Evolutionary conservation across 2,797 vertebrate species (phyloP).

Genomic region (Orestias chungarensis): DNA sequence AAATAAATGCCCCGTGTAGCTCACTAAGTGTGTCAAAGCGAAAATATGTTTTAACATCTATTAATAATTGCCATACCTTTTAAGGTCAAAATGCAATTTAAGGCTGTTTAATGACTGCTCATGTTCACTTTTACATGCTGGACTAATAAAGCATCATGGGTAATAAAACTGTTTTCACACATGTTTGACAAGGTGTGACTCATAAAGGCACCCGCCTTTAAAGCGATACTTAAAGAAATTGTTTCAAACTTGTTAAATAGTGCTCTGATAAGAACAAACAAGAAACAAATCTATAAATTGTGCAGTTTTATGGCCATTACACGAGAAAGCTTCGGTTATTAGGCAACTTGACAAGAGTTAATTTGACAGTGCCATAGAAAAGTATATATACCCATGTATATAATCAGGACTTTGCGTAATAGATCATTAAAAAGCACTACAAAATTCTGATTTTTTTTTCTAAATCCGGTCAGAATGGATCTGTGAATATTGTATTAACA

Average conservation of each 20-base stretch:
- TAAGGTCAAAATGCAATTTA: conserved; percentile 63
- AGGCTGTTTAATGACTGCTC: conserved; percentile 61
- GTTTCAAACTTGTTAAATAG: conserved; percentile 33
- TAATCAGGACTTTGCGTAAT: neutral
- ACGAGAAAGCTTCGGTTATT: too few relatives aligned
- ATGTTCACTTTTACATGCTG: conserved; percentile 62
- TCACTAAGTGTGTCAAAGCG: conserved; percentile 42
- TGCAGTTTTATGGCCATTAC: conserved; percentile 23
- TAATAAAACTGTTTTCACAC: conserved; percentile 70
- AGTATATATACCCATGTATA: neutral
- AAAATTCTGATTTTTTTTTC: too few relatives aligned
- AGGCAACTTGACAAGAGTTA: neutral
- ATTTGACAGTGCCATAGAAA: neutral
- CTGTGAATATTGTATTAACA: neutral
- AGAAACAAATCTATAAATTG: conserved; percentile 27
- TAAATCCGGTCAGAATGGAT: neutral
- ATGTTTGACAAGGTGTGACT: conserved; percentile 59
- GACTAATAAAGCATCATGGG: conserved; percentile 68
- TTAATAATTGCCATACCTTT: conserved; percentile 55
- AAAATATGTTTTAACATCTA: conserved; percentile 37
- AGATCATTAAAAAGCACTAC: neutral
- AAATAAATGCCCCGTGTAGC: conserved; percentile 22
- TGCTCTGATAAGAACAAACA: conserved; percentile 26
- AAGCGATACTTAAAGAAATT: conserved; percentile 41
- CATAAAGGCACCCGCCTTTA: conserved; percentile 70